Conservation (phyloP, 2,113 vertebrate species). For the Nothocercus julius region DNA sequence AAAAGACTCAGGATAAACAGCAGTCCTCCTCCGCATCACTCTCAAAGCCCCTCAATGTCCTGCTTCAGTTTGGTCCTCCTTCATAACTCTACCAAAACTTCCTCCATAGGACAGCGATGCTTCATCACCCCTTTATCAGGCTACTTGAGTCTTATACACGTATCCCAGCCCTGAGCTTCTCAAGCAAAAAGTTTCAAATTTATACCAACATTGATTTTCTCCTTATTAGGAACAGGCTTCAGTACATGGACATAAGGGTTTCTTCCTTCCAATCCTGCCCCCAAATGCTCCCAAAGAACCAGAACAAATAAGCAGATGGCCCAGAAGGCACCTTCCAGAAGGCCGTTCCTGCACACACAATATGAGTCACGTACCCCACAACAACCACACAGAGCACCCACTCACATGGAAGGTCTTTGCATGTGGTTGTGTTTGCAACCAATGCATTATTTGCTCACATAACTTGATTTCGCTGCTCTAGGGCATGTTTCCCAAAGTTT, state of each 20-base stretch:
- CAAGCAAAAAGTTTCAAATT: background rate
- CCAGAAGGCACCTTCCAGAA: too few species aligned
- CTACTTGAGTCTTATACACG: background rate
- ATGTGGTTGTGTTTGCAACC: conserved; percentile 46
- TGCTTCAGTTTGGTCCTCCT: background rate
- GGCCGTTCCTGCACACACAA: background rate
- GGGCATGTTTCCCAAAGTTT: conserved; percentile 16
- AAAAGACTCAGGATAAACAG: background rate
- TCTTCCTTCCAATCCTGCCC: background rate
- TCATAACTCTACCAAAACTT: background rate
- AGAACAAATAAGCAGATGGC: background rate
- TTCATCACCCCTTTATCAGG: background rate
- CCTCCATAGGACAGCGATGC: background rate
- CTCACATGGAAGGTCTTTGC: background rate
- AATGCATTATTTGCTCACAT: conserved; percentile 36
- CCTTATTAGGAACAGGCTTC: background rate
- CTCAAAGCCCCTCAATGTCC: background rate
- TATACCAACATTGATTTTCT: background rate
- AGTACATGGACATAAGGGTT: background rate
- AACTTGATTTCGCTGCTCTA: background rate
- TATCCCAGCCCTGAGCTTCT: background rate
- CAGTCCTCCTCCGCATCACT: background rate
- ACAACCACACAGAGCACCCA: background rate
- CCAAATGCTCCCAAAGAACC: background rate
- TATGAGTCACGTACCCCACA: background rate